These are phyloP conservation scores for Semotilus atromaculatus DNA, from an alignment of 2,797 vertebrate genomes.

Conservation along the genomic window DNA sequence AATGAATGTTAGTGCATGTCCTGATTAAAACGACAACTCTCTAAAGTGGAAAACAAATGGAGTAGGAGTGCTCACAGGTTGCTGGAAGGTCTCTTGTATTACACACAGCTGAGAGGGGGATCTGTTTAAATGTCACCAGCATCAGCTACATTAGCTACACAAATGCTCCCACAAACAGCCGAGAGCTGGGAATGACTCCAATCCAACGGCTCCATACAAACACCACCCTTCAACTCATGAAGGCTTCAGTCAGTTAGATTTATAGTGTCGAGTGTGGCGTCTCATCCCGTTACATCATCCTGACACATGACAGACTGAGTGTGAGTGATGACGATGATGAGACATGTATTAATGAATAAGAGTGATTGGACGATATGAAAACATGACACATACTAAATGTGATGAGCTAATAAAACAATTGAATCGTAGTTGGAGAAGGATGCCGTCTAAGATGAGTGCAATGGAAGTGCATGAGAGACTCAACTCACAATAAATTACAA, in stretches of 20 bases:
- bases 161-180: slow-evolving; percentile 17
- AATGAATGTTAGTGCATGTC: neutral
- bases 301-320: slow-evolving; percentile 18
- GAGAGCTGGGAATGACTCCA: slow-evolving; percentile 36
- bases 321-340: neutral
- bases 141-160: slow-evolving; percentile 13
- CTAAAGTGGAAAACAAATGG: neutral
- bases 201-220: slow-evolving; percentile 33
- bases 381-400: neutral
- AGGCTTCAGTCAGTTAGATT: neutral
- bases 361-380: neutral
- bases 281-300: neutral
- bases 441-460: neutral
- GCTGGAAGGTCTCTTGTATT: neutral
- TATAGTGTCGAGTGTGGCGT: slow-evolving; percentile 1
- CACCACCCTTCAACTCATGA: neutral
- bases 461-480: neutral
- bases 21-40: neutral
- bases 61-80: neutral
- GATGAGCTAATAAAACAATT: neutral
- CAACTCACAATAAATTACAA: neutral
- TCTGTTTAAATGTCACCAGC: slow-evolving; percentile 13
- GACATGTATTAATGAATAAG: neutral
- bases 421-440: neutral
- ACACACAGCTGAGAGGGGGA: neutral